Conservation (phyloP, 2,888 invertebrate genomes). For the Blastobasis lacticolella region DNA sequence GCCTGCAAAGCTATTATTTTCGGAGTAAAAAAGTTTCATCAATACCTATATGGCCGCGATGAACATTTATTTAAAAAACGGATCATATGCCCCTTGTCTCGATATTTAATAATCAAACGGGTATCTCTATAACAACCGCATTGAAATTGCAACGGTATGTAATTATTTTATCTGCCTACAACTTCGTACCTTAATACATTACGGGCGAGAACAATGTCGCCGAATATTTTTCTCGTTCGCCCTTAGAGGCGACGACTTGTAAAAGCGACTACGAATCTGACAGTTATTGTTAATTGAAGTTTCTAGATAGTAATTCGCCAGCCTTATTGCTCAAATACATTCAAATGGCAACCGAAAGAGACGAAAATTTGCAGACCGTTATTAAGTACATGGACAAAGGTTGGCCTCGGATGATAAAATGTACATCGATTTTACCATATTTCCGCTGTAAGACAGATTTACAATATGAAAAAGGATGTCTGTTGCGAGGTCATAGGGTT, state of each 20-base stretch:
- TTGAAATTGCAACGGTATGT: constrained; percentile 1
- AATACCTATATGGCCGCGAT: no score
- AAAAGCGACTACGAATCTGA: no score
- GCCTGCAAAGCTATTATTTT: constrained; percentile 11
- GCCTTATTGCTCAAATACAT: constrained; percentile 9
- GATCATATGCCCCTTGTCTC: no score
- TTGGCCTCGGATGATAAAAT: constrained; percentile 15
- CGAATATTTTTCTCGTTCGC: constrained; percentile 2
- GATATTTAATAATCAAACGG: no score
- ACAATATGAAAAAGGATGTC: constrained; percentile 4
- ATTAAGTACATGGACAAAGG: constrained; percentile 13
- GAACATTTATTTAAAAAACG: no score
- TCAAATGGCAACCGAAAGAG: constrained; percentile 6
- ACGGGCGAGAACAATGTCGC: background rate
- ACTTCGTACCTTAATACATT: background rate
- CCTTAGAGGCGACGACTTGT: background rate
- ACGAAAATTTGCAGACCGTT: constrained; percentile 9
- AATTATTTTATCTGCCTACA: background rate
- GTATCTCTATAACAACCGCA: constrained; percentile 1
- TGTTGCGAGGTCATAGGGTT: constrained; percentile 12
- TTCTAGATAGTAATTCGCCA: no score
- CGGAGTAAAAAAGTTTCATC: constrained; percentile 4
- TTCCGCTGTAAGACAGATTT: constrained; percentile 1
- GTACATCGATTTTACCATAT: constrained; percentile 2
- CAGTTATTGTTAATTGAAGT: no score